Evolutionary conservation across 2,113 vertebrate species (phyloP), one percentile per base, ranked within the genome.

Genomic region (Cyphomyrus plagiostoma): DNA sequence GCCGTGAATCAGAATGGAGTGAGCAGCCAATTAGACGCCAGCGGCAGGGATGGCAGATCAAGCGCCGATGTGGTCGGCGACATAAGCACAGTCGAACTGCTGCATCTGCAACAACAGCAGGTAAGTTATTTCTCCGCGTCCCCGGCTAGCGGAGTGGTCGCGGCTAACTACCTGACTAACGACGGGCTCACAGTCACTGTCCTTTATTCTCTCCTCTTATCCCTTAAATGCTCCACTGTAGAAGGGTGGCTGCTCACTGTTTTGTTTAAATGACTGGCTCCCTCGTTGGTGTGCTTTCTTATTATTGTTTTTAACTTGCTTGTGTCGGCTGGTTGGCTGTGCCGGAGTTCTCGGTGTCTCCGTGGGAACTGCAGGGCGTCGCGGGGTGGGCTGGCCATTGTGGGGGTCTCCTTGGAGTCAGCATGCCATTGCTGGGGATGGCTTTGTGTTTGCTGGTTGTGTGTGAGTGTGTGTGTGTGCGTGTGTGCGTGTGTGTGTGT

Each of bases 1-100:
- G 99, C 98, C 98, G 98, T 99, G 98, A 99, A 98, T 99, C 98
- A 98, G 97, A 99, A 99, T 99, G 98, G 98, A 99, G 97, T 99
- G 98, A 99, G 97, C 98, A 98, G 98, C 98, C 98, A 99, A 99
- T 99, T 99, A 99, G 98, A 99, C 97, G 97, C 97, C 98, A 97
- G 98, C 98, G 97, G 97, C 97, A 97, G 98, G 98, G 98, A 99
- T 97, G 98, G 98, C 96, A 98, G 98, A 99, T 97, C 98, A 98
- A 99, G 98, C 97, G 97, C 98, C 97, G 98, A 98, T 97, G 97
- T 96, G 93, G 97, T 97, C 97, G 97, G 97, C 94, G 98, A 99
- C 98, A 97, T 99, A 97, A 99, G 97, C 98, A 98, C 98, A 98
- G 98, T 98, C 94, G 98, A 99, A 97, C 98, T 99, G 97, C 97